These are phyloP conservation scores for Anguilla pacifica DNA, from an alignment of 2,797 vertebrate genomes.

Conservation along the genomic window DNA sequence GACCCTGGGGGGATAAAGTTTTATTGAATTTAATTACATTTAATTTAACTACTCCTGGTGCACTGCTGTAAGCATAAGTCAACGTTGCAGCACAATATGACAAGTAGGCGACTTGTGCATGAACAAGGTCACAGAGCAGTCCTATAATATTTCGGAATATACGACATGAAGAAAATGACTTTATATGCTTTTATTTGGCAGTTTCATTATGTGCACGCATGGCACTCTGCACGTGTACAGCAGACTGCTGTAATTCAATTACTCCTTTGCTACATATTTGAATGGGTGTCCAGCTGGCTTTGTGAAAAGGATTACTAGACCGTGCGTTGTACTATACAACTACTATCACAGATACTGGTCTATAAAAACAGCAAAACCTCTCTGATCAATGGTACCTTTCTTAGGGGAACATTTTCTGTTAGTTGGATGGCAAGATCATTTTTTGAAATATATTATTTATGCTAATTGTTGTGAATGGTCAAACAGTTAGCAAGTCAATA, in stretches of 20 bases:
- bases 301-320: not conserved
- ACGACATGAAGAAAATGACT: not conserved
- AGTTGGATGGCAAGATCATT: not conserved
- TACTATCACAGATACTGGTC: not conserved
- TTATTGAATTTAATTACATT: not conserved
- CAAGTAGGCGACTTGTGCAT: not conserved
- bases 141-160: not conserved
- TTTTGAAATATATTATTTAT: not conserved
- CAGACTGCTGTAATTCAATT: not conserved
- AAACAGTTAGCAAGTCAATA: not conserved
- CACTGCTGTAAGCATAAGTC: not conserved
- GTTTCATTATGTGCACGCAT: not conserved
- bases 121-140: not conserved
- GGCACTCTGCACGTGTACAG: not conserved
- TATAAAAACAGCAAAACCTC: not conserved
- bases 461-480: not conserved
- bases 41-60: not conserved
- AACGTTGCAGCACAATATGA: not conserved
- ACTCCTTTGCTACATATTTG: not conserved
- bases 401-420: not conserved
- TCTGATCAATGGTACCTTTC: not conserved
- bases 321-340: not conserved
- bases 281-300: not conserved
- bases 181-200: not conserved
- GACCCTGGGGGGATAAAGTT: not conserved